These are phyloP conservation scores for Nomada hirtipes DNA, from an alignment of 2,888 invertebrate genomes.

Conservation along the genomic window DNA sequence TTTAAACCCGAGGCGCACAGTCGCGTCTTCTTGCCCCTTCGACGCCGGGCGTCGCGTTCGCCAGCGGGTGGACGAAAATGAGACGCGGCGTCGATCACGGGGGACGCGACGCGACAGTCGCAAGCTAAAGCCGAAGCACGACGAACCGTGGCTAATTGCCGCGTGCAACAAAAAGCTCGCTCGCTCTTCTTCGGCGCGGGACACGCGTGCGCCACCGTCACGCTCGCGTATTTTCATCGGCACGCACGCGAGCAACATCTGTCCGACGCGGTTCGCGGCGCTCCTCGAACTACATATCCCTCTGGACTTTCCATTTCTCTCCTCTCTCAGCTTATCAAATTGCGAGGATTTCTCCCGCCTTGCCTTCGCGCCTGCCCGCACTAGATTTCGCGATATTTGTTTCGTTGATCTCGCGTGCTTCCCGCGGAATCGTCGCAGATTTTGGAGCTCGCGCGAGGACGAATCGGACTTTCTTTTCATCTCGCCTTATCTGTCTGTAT, in stretches of 20 bases:
- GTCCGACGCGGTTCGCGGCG: constrained; percentile 26
- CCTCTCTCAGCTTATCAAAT: background rate
- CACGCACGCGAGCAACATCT: constrained; percentile 58
- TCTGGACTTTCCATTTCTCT: constrained; percentile 7
- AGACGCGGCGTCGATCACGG: constrained; percentile 53
- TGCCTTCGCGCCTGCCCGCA: no score
- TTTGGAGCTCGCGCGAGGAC: no score
- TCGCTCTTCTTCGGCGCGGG: constrained; percentile 61
- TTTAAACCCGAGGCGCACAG: constrained; percentile 29
- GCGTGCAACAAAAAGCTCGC: constrained; percentile 79
- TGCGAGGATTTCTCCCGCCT: background rate
- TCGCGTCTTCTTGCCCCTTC: constrained; percentile 17
- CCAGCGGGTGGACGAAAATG: background rate
- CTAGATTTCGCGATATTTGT: background rate
- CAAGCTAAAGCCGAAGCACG: constrained; percentile 75
- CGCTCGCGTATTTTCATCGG: constrained; percentile 60
- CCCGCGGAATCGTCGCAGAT: no score
- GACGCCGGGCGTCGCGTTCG: no score
- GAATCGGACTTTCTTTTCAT: no score
- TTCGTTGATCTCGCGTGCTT: background rate
- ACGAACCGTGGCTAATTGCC: constrained; percentile 83
- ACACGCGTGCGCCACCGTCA: constrained; percentile 55
- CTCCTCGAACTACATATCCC: background rate
- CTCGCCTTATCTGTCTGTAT: no score
- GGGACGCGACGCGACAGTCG: constrained; percentile 62